Evolutionary conservation across 2,113 vertebrate species (phyloP).

Genomic region (Daphoenositta chrysoptera): DNA sequence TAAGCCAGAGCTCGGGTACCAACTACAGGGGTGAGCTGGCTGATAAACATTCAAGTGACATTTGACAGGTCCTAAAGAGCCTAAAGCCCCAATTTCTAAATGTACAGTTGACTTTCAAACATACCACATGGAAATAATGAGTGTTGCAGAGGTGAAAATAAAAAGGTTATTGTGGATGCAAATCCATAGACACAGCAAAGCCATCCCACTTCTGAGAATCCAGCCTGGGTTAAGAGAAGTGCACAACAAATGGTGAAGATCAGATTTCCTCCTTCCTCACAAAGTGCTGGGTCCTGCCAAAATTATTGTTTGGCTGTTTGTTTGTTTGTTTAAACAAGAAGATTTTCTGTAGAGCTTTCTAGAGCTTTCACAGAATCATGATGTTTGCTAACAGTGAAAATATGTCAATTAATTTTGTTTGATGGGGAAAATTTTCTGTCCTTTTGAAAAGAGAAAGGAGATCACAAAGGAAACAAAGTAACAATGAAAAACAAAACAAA

Average conservation of each 20-base stretch:
- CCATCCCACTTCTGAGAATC: background rate
- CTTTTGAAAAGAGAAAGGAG: background rate
- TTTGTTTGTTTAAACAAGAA: background rate
- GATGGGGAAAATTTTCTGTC: background rate
- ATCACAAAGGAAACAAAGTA: background rate
- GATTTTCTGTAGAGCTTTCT: background rate
- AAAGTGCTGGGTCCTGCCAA: background rate
- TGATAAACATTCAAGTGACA: background rate
- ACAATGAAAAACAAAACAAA: background rate
- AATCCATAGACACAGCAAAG: background rate
- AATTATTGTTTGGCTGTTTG: background rate
- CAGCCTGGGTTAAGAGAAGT: background rate
- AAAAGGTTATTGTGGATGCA: background rate
- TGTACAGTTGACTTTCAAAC: background rate
- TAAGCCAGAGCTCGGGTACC: background rate
- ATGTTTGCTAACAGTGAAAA: background rate
- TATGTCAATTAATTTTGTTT: background rate
- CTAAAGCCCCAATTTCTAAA: background rate
- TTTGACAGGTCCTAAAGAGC: background rate
- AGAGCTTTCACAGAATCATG: background rate
- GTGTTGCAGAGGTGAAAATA: background rate
- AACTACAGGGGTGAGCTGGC: background rate
- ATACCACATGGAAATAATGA: background rate
- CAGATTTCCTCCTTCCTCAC: background rate
- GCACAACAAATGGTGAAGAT: background rate